Conservation (phyloP, 2,888 invertebrate genomes). For the Salpingus planirostris region DNA sequence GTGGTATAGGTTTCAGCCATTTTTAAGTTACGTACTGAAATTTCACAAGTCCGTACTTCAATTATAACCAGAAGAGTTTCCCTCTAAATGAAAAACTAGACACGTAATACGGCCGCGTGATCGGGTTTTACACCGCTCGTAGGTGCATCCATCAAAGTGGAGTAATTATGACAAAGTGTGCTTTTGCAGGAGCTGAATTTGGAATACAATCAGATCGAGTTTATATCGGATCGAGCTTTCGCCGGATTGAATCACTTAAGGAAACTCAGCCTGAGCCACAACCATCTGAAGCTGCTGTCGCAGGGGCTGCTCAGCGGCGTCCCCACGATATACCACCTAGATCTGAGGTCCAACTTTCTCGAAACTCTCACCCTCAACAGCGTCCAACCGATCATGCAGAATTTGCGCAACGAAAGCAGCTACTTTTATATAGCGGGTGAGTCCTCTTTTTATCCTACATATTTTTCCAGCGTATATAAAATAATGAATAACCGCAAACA, state of each 20-base stretch:
- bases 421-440: constrained; percentile 71
- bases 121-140: no score
- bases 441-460: constrained; percentile 29
- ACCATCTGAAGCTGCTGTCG: constrained; percentile 63
- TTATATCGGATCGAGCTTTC: constrained; percentile 68
- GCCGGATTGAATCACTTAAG: constrained; percentile 64
- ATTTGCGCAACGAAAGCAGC: constrained; percentile 65
- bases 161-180: no score
- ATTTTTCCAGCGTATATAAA: no score
- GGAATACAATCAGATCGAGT: constrained; percentile 46
- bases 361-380: constrained; percentile 69
- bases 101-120: no score
- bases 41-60: no score
- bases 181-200: constrained; percentile 32
- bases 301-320: constrained; percentile 66
- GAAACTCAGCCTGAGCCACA: constrained; percentile 65
- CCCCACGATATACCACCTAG: constrained; percentile 61
- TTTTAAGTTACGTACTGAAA: no score
- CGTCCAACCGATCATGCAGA: constrained; percentile 67
- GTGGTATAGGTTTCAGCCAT: no score
- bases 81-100: no score
- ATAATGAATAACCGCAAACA: no score
- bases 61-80: no score
- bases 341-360: constrained; percentile 68
- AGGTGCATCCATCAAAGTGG: no score